Base-by-base conservation (phyloP, 2,888 invertebrate genomes). In the Sarcophaga caerulescens region DNA sequence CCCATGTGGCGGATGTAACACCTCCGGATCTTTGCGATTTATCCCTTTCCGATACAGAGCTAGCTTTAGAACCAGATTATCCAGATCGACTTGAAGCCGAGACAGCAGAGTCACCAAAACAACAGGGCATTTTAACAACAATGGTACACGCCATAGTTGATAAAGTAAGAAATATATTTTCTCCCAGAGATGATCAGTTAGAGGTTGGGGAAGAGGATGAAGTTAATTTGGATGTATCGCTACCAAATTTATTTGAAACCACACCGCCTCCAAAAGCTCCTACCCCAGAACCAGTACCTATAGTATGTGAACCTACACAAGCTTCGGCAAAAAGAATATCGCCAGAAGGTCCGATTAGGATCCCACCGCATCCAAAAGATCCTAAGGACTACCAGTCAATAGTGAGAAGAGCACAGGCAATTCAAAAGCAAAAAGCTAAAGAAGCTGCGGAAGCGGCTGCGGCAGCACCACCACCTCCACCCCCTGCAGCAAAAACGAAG, bases 161-260 rank as follows among this genome's bases (percentile, higher is more conserved):
- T 17, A 19, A 65, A 12, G 66, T 85, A 35, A 71, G 35, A 80
- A 85, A 85, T 44, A 82, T 85, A 11, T 85, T 85, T 59, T 62
- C 78, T 12, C 21, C 70, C 1, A 45, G 59, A 11, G 23, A 10
- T 3, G 25, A 59, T 63, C 63, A 44, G 3, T 8, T 52, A 25
- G 17, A 44, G 10, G 4, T n/a, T n/a, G 19, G 10, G 12, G 11
- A 19, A 12, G 60, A 60, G 60, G 21, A 60, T 60, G 60, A 60
- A n/a, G n/a, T 78, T 5, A 59, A 75, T 62, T 75, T 75, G 44
- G 84, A 86, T 57, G 60, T 70, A 35, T 83, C 85, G 17, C 60
- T 86, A 8, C 85, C 85, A 3, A 81, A 70, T 75, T 35, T 87
- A 17, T 82, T 84, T 57, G 63, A 84, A 62, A 14, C 8, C 3